Evolutionary conservation across 64 coral and sea anemone genomes (phyloP).

Genomic region (Orbicella faveolata): DNA sequence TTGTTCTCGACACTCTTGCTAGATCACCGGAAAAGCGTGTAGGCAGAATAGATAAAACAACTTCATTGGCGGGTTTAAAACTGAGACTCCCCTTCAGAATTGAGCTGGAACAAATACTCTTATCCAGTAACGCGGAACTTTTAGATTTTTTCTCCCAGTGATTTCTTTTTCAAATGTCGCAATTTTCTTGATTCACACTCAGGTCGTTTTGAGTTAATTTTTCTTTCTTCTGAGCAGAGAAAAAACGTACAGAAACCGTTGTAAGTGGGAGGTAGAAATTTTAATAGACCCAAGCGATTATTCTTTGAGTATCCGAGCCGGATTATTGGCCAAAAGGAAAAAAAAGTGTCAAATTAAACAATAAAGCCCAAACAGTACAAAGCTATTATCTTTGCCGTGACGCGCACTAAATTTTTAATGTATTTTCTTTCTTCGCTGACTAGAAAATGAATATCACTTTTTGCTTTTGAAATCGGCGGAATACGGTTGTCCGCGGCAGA

Average conservation of each 20-base stretch:
- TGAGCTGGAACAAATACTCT: background rate
- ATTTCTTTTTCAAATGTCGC: background rate
- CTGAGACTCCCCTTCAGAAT: background rate
- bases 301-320: background rate
- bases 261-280: background rate
- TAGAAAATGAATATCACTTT: constrained; percentile 1
- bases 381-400: constrained; percentile 25
- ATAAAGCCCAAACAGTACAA: constrained; percentile 8
- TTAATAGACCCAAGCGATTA: background rate
- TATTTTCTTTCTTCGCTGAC: background rate
- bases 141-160: background rate
- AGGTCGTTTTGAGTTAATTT: background rate
- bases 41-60: constrained; percentile 9
- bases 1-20: background rate
- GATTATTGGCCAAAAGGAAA: constrained; percentile 13
- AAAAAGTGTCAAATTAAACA: constrained; percentile 43
- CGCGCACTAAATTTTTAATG: constrained; percentile 41
- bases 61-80: background rate
- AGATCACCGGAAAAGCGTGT: constrained; percentile 5
- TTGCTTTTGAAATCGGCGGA: background rate
- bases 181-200: background rate
- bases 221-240: background rate
- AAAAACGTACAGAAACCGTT: background rate
- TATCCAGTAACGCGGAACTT: background rate
- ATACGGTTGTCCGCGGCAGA: no score